Conservation (phyloP, 1,140 invertebrate species). For the Pentalonia nigronervosa region DNA sequence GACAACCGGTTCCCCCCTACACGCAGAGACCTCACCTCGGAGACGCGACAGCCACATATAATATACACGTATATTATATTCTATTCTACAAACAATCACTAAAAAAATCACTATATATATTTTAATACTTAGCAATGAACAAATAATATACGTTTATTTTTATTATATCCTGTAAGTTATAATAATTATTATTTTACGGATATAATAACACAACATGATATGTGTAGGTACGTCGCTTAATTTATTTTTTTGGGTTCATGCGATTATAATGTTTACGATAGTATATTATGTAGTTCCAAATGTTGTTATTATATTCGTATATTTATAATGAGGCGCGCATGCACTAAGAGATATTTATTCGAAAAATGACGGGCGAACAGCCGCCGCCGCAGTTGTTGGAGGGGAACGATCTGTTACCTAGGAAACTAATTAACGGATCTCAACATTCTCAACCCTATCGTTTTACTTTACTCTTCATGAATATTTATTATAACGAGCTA, state of each 20-base stretch:
- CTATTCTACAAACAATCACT: background rate
- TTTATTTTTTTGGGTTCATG: background rate
- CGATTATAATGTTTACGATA: slow-evolving; percentile 16
- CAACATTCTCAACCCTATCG: slow-evolving; percentile 39
- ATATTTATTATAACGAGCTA: slow-evolving; percentile 51
- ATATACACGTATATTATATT: background rate
- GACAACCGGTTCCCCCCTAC: slow-evolving; percentile 53
- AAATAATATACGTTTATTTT: slow-evolving; percentile 2
- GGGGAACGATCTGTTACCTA: slow-evolving; percentile 51
- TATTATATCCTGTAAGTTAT: background rate
- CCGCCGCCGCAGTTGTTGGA: background rate
- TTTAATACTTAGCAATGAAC: background rate
- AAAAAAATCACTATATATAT: slow-evolving; percentile 20
- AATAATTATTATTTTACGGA: background rate
- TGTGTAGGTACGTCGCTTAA: background rate
- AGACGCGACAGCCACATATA: background rate
- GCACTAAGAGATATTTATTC: background rate
- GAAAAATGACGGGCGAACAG: background rate
- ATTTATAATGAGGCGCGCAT: background rate
- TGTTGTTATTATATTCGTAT: background rate
- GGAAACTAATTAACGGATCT: slow-evolving; percentile 56
- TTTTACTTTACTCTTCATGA: slow-evolving; percentile 43
- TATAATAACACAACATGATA: background rate
- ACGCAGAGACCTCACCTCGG: slow-evolving; percentile 11
- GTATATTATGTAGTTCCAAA: background rate